Base-by-base conservation (phyloP, 2,888 invertebrate species). In the Leptogaster cylindrica region DNA sequence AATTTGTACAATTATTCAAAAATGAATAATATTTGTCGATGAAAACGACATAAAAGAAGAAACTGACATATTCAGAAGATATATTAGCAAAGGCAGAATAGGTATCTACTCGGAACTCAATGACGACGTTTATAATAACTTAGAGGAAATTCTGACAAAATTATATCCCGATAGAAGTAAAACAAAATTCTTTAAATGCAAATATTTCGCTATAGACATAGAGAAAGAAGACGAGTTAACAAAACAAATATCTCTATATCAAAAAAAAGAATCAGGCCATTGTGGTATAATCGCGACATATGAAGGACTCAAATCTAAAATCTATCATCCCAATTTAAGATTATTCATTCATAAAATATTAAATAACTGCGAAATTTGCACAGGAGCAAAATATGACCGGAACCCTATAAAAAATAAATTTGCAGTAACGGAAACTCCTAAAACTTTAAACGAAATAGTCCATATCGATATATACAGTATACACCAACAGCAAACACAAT, bases 281-380 rank as follows among this genome's bases (percentile, higher is more conserved):
- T 73, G 72, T 2, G 72, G 71, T 0, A 72, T 72, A 8, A 36
- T 68, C 4, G 70, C 71, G 61, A 73, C 71, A 27, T 70, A 66
- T 10, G 70, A 72, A 23, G 66, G 70, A 31, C 67, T 73, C 1
- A 71, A 67, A 65, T 44, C 58, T n/a, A 73, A 64, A 66, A 70
- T 73, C 5, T 73, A 73, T 55, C 70, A 69, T 48, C 71, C 70
- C 33, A 71, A 72, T 63, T 10, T 73, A 20, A 16, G 36, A 31
- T 10, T n/a, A 1, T 3, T 12, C 5, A 39, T 55, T 5, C 55
- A 55, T 10, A 36, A 18, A 61, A 55, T 52, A 8, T 28, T 52
- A 2, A 52, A 52, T 5, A 52, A 52, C 33, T 52, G 52, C 14
- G 31, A 31, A 7, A 33, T 33, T 33, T 52, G 33, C 31, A 14